Evolutionary conservation across 2,888 invertebrate genomes (phyloP).

Genomic region (Dichetophora obliterata): DNA sequence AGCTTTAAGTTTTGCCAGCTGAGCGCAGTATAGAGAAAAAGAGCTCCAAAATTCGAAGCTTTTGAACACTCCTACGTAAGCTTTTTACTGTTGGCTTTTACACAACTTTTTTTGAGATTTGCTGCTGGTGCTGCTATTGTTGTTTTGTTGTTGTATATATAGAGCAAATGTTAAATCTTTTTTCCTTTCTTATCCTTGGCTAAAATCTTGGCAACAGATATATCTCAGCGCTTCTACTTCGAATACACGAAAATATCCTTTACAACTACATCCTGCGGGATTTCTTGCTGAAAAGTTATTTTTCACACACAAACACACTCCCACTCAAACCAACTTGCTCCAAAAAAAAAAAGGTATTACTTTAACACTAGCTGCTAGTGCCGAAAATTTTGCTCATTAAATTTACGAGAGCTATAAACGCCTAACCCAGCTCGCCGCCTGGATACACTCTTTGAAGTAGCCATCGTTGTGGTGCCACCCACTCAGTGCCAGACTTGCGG

Average conservation of each 20-base stretch:
- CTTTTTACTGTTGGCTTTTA: background rate
- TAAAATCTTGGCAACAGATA: background rate
- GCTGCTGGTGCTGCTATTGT: background rate
- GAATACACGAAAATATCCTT: no score
- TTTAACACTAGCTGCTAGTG: background rate
- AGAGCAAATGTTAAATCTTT: background rate
- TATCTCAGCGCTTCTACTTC: no score
- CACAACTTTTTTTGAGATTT: background rate
- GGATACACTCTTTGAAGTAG: background rate
- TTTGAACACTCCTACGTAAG: slow-evolving; percentile 11
- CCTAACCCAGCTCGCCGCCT: background rate
- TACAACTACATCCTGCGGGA: no score
- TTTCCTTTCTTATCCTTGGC: background rate
- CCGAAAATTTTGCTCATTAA: slow-evolving; percentile 2
- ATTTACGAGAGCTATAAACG: background rate
- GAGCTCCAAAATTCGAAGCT: background rate
- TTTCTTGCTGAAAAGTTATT: no score
- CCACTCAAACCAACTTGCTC: background rate
- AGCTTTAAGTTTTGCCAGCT: background rate
- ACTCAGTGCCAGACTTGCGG: background rate
- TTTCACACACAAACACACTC: no score
- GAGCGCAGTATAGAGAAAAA: background rate
- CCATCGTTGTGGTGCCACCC: background rate
- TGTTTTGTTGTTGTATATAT: no score
- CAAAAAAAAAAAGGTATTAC: background rate